Conservation (phyloP, 2,113 vertebrate genomes). For the Bolborhynchus lineola region DNA sequence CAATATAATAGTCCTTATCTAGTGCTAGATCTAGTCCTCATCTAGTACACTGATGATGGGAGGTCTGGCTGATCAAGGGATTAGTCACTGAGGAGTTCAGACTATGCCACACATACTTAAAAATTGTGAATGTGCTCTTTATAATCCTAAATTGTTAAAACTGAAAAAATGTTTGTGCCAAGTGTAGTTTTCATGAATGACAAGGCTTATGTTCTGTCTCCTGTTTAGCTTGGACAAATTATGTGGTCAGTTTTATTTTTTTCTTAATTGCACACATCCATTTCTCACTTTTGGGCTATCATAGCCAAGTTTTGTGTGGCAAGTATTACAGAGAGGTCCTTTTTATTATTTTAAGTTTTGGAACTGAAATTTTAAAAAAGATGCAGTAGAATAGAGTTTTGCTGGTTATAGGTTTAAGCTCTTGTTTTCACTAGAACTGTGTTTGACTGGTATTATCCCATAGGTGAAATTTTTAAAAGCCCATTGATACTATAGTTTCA, state of each 20-base stretch:
- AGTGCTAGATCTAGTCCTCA: background rate
- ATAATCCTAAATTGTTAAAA: constrained; percentile 22
- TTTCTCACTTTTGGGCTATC: background rate
- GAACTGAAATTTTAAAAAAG: background rate
- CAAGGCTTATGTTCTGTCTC: background rate
- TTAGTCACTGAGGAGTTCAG: constrained; percentile 19
- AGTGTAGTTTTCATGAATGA: constrained; percentile 29
- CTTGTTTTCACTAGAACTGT: background rate
- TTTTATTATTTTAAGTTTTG: background rate
- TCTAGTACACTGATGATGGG: background rate
- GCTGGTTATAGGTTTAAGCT: background rate
- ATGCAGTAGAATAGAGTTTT: background rate
- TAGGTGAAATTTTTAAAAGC: background rate
- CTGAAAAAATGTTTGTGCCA: background rate
- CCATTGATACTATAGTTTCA: background rate
- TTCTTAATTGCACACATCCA: background rate
- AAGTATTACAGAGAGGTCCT: background rate
- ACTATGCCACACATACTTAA: background rate
- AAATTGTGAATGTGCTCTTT: constrained; percentile 39
- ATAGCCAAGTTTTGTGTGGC: background rate
- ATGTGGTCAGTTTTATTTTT: background rate
- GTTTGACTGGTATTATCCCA: background rate
- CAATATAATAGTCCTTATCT: background rate
- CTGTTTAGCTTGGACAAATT: constrained; percentile 20
- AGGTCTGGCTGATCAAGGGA: background rate